Evolutionary conservation across 2,797 vertebrate species (phyloP).

Genomic region (Lithobates sylvaticus): DNA sequence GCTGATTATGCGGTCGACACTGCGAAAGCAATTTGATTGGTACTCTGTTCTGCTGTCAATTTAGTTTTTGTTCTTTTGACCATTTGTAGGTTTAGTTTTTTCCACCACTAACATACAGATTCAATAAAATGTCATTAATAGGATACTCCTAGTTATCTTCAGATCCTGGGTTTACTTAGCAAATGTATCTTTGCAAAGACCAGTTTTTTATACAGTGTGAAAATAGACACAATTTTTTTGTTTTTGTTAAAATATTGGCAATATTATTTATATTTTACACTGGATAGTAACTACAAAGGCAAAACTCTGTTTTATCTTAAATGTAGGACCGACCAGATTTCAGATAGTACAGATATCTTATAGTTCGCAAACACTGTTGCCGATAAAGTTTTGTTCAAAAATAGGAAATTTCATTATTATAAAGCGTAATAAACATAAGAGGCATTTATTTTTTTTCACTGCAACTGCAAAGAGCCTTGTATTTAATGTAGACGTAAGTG

Average conservation of each 20-base stretch:
- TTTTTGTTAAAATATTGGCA: too few relatives aligned
- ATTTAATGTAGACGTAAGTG: conserved; percentile 18
- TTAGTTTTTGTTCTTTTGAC: not conserved
- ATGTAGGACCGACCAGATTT: not conserved
- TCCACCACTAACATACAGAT: too few relatives aligned
- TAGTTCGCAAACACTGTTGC: not conserved
- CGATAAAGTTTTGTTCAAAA: not conserved
- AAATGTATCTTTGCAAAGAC: too few relatives aligned
- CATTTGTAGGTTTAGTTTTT: not conserved
- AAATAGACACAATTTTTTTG: too few relatives aligned
- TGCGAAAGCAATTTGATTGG: too few relatives aligned
- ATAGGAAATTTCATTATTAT: not conserved
- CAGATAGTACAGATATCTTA: not conserved
- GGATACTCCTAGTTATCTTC: too few relatives aligned
- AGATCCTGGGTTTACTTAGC: too few relatives aligned
- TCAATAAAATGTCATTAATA: too few relatives aligned
- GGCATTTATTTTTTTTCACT: not conserved
- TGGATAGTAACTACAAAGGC: too few relatives aligned
- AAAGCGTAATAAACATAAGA: not conserved
- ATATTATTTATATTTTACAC: too few relatives aligned
- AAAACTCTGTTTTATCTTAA: not conserved
- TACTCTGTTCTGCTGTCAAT: not conserved
- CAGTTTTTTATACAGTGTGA: too few relatives aligned
- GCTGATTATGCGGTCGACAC: too few relatives aligned
- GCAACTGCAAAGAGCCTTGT: not conserved